phyloP scores from a whole-genome alignment of 2,113 vertebrate genomes.

The Machaerirhynchus nigripectus region DNA sequence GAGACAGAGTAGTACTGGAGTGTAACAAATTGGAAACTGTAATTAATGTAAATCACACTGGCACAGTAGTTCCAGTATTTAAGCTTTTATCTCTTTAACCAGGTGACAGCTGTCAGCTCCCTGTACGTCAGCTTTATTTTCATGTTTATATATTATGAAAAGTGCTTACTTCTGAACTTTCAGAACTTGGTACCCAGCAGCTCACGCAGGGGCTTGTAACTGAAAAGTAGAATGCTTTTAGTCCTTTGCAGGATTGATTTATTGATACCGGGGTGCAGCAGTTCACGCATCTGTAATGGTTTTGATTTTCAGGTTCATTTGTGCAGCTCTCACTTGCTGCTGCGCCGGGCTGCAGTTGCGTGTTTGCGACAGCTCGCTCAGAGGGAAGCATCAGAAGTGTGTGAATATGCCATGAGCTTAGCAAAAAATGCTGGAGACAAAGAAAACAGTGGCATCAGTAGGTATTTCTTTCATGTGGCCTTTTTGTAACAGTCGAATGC shows the following conservation, averaged over 20 bases:
- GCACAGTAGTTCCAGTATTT: neutral
- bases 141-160: neutral
- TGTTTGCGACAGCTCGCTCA: slow-evolving; percentile 95
- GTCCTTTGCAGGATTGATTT: neutral
- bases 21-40: neutral
- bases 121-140: neutral
- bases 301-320: slow-evolving; percentile 86
- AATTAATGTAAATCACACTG: neutral
- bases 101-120: neutral
- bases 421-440: slow-evolving; percentile 88
- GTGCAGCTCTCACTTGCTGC: slow-evolving; percentile 93
- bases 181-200: neutral
- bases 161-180: neutral
- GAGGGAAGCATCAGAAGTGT: slow-evolving; percentile 94
- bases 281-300: neutral
- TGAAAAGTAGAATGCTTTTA: neutral
- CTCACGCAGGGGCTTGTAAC: neutral
- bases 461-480: slow-evolving; percentile 50
- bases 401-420: slow-evolving; percentile 96
- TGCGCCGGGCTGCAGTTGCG: slow-evolving; percentile 92
- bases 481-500: neutral
- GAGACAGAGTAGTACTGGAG: neutral
- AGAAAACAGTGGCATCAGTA: slow-evolving; percentile 84
- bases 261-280: neutral
- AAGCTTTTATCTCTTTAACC: neutral